A percentile compares a stretch with the other conserved stretches of the same genome.
Evolutionary conservation across 2,888 invertebrate genomes (phyloP).

Genomic region (Morinoia aosen): DNA sequence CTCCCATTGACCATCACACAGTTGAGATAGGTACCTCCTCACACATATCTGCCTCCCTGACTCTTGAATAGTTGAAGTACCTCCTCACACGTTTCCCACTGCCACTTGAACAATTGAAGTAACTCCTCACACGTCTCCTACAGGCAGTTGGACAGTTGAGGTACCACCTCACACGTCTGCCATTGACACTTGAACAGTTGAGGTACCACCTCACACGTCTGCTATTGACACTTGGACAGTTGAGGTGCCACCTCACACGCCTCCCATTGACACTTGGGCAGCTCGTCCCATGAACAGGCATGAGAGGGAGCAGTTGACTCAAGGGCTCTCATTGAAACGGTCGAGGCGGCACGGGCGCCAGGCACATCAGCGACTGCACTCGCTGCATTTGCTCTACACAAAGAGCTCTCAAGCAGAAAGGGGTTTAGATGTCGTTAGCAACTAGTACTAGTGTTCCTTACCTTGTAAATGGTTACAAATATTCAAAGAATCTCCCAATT

Average conservation of each 20-base stretch:
- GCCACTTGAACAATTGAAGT: not conserved
- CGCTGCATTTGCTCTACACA: not conserved
- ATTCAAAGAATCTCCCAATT: not conserved
- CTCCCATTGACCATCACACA: too few relatives aligned
- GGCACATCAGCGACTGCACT: not conserved
- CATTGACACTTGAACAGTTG: not conserved
- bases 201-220: not conserved
- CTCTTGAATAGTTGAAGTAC: too few relatives aligned
- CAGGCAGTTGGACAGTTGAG: not conserved
- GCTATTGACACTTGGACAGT: not conserved
- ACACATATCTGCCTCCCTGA: too few relatives aligned
- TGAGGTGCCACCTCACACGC: not conserved
- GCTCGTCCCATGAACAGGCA: not conserved
- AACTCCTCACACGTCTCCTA: not conserved
- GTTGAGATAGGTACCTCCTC: too few relatives aligned
- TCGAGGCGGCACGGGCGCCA: not conserved
- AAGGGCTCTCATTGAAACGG: not conserved
- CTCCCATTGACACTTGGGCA: too few relatives aligned
- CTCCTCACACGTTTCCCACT: not conserved
- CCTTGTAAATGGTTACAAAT: not conserved
- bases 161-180: not conserved
- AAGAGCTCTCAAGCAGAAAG: not conserved
- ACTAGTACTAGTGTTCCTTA: not conserved
- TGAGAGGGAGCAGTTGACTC: not conserved
- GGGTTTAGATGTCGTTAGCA: not conserved